Conservation (phyloP, 2,888 invertebrate genomes). For the Ligdia adustata region DNA sequence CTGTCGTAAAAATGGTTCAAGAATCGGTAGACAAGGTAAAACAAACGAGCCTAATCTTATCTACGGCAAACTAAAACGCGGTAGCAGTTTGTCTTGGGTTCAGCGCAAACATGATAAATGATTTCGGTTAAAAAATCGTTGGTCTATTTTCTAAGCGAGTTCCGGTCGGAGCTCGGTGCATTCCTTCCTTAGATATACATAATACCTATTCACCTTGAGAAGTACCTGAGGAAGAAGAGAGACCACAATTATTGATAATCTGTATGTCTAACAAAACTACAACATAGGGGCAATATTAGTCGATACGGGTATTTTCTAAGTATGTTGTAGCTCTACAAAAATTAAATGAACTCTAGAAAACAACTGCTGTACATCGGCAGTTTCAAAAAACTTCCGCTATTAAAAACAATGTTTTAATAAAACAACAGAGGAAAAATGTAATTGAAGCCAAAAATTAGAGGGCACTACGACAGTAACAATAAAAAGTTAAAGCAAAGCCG, state of each 20-base stretch:
- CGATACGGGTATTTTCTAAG: neutral
- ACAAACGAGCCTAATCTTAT: constrained; percentile 80
- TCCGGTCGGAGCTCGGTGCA: constrained; percentile 75
- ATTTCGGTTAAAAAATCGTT: constrained; percentile 79
- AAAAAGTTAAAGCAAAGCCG: constrained; percentile 82
- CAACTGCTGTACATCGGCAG: constrained; percentile 39
- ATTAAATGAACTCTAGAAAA: constrained; percentile 34
- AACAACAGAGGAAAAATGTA: constrained; percentile 70
- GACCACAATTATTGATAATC: constrained; percentile 65
- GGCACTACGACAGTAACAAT: constrained; percentile 81
- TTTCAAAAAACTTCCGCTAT: constrained; percentile 52
- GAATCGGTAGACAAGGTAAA: constrained; percentile 79
- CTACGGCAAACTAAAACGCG: constrained; percentile 79
- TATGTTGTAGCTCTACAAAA: constrained; percentile 11
- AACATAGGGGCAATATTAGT: neutral
- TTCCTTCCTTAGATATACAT: constrained; percentile 75
- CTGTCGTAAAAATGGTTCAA: constrained; percentile 75
- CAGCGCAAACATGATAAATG: constrained; percentile 82
- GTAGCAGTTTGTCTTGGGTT: constrained; percentile 83
- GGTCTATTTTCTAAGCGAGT: constrained; percentile 77
- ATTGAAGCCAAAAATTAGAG: constrained; percentile 82
- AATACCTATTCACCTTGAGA: constrained; percentile 84
- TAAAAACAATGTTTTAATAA: constrained; percentile 78
- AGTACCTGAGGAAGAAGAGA: constrained; percentile 83
- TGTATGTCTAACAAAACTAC: constrained; percentile 21